Conservation (phyloP, 2,113 vertebrate genomes). For the Strigops habroptila region DNA sequence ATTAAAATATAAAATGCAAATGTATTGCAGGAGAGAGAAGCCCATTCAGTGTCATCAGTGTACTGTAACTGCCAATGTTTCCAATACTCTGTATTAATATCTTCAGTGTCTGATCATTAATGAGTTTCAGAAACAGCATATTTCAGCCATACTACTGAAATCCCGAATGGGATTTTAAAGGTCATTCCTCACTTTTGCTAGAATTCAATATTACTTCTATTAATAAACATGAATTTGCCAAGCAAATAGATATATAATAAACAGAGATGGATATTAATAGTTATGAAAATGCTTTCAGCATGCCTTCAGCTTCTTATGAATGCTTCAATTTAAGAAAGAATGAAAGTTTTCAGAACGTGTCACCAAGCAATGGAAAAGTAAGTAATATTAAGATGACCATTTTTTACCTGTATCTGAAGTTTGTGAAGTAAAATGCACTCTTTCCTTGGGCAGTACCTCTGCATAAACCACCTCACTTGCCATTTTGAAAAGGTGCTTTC, state of each 20-base stretch:
- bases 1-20: not conserved
- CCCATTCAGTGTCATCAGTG: not conserved
- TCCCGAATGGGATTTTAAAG: not conserved
- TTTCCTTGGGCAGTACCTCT: not conserved
- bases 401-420: constrained; percentile 24
- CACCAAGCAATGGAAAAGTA: not conserved
- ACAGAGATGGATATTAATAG: not conserved
- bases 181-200: not conserved
- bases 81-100: not conserved
- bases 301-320: not conserved
- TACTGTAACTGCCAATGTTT: not conserved
- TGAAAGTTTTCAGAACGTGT: not conserved
- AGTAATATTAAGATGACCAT: not conserved
- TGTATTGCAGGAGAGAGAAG: not conserved
- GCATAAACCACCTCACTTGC: constrained; percentile 19
- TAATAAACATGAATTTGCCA: not conserved
- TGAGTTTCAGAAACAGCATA: not conserved
- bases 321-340: not conserved
- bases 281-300: not conserved
- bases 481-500: constrained; percentile 13
- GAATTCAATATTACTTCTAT: not conserved
- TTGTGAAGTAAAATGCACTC: not conserved
- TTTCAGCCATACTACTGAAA: not conserved
- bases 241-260: not conserved
- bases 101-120: not conserved